phyloP scores from a whole-genome alignment of 1,140 invertebrate species.

The Samia ricini region DNA sequence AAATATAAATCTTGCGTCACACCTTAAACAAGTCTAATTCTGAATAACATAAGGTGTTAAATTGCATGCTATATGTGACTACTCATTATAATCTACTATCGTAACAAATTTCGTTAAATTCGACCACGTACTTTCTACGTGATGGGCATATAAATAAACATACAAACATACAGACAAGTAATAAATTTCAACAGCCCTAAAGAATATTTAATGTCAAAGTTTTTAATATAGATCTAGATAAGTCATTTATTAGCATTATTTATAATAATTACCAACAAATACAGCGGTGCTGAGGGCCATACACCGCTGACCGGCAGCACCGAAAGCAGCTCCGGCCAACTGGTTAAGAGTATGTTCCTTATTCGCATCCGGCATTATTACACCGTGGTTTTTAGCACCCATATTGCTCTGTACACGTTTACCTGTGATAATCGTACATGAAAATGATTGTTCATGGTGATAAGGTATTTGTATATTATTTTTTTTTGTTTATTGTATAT shows the following conservation, averaged over 20 bases:
- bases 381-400: constrained; percentile 99
- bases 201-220: neutral
- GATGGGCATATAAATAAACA: too few relatives aligned
- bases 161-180: neutral
- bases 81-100: too few relatives aligned
- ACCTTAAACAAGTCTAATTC: too few relatives aligned
- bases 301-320: constrained; percentile 95
- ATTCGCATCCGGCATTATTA: constrained; percentile 98
- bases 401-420: constrained; percentile 99
- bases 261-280: constrained; percentile 87
- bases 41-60: too few relatives aligned
- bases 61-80: too few relatives aligned
- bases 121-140: too few relatives aligned
- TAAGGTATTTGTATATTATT: too few relatives aligned
- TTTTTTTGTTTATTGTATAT: too few relatives aligned
- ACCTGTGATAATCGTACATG: constrained; percentile 73
- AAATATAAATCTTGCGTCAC: too few relatives aligned
- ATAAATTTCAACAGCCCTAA: neutral
- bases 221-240: neutral
- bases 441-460: too few relatives aligned
- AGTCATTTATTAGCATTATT: neutral
- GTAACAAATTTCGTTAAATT: too few relatives aligned
- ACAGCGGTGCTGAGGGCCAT: constrained; percentile 99
- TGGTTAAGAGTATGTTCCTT: constrained; percentile 97
- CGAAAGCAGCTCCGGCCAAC: constrained; percentile 97